Percentiles rank a stretch among this genome's conserved stretches.
Conservation (phyloP, 1,140 invertebrate genomes). For the Drosophila eugracilis region DNA sequence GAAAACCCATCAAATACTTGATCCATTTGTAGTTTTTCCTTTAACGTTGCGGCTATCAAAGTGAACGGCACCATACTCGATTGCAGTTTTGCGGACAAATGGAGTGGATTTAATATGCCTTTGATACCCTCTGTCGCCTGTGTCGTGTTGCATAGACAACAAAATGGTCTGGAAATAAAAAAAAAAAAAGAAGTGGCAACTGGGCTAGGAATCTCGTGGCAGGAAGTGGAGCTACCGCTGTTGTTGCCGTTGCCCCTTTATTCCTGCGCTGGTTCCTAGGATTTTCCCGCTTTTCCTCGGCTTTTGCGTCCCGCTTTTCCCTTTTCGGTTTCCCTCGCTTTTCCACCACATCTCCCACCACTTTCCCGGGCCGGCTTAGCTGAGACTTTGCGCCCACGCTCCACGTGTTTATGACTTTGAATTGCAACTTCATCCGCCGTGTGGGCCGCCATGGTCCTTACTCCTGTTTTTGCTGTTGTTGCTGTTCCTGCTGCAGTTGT, state of each 20-base stretch:
- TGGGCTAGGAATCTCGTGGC: conserved; percentile 39
- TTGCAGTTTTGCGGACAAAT: conserved; percentile 26
- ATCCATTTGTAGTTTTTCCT: background rate
- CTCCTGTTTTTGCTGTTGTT: conserved; percentile 4
- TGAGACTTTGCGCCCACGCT: conserved; percentile 80
- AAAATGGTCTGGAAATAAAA: conserved; percentile 51
- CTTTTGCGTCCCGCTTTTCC: background rate
- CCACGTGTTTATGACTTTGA: conserved; percentile 83
- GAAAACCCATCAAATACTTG: background rate
- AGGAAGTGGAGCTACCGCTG: conserved; percentile 62
- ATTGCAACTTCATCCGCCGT: conserved; percentile 80
- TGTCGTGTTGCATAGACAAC: conserved; percentile 45
- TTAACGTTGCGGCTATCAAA: background rate
- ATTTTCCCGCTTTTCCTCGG: background rate
- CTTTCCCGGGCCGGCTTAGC: conserved; percentile 63
- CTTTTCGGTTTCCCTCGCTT: too few relatives aligned
- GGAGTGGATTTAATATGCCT: conserved; percentile 35
- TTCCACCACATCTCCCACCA: background rate
- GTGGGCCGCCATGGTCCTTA: conserved; percentile 26
- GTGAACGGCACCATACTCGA: conserved; percentile 1
- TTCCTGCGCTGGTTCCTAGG: background rate
- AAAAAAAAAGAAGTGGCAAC: conserved; percentile 18
- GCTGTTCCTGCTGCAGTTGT: conserved; percentile 12
- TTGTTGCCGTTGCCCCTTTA: background rate
- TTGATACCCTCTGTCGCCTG: conserved; percentile 45